Evolutionary conservation across 2,113 vertebrate genomes (phyloP).

Genomic region (Chelonoidis abingdonii): DNA sequence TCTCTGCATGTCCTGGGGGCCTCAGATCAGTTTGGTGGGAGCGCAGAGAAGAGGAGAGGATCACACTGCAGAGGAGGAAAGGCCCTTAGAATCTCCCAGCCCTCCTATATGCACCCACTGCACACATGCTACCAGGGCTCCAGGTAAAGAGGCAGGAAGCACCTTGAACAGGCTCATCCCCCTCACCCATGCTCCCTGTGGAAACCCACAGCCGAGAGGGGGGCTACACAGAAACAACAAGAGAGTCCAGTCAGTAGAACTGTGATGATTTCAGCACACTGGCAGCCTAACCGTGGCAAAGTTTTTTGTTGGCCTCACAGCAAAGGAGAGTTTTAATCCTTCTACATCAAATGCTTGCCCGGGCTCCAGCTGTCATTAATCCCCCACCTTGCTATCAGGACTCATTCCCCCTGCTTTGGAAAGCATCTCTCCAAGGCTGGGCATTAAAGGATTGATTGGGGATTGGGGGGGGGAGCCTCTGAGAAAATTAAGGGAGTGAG

Average conservation of each 20-base stretch:
- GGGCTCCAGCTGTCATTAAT: neutral
- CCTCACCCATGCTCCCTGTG: too few relatives aligned
- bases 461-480: accelerated
- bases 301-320: neutral
- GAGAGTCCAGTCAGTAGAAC: neutral
- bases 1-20: neutral
- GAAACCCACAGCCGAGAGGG: too few relatives aligned
- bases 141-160: neutral
- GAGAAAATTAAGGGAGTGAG: neutral
- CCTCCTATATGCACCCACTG: too few relatives aligned
- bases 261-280: neutral
- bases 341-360: neutral
- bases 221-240: neutral
- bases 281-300: neutral
- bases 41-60: neutral
- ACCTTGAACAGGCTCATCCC: neutral
- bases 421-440: neutral
- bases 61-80: neutral
- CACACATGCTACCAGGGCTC: neutral
- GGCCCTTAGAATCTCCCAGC: neutral
- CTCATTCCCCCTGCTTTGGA: neutral
- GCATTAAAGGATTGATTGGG: neutral
- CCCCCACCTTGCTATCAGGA: neutral
- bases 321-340: neutral
- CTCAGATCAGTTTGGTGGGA: too few relatives aligned